Evolutionary conservation across 2,113 vertebrate genomes (phyloP).

Genomic region (Actenoides lindsayi): DNA sequence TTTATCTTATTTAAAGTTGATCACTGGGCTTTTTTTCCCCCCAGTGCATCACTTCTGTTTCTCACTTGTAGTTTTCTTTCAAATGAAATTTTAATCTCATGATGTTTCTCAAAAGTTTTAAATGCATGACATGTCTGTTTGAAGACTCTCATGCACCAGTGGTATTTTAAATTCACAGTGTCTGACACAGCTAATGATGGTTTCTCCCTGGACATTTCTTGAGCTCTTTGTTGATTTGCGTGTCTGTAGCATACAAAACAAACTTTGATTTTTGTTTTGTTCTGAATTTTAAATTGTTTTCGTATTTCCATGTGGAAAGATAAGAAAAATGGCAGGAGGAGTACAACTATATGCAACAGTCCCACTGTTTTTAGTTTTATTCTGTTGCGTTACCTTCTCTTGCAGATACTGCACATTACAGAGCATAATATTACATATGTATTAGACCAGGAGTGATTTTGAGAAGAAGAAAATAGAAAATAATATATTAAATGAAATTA

Average conservation of each 20-base stretch:
- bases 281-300: background rate
- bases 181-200: conserved; percentile 41
- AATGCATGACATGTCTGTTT: background rate
- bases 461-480: background rate
- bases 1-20: background rate
- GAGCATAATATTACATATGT: background rate
- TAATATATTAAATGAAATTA: background rate
- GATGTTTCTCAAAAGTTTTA: background rate
- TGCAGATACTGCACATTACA: background rate
- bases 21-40: background rate
- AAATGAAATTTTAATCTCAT: background rate
- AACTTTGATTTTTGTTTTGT: background rate
- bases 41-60: background rate
- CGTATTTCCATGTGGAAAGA: background rate
- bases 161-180: conserved; percentile 52
- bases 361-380: background rate
- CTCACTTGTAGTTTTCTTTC: background rate
- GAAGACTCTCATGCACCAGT: background rate
- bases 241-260: conserved; percentile 24
- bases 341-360: background rate
- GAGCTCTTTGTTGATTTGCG: conserved; percentile 43
- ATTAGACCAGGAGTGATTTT: background rate
- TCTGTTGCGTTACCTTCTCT: background rate
- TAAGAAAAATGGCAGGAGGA: background rate
- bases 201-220: conserved; percentile 33